Conservation (phyloP, 1,140 invertebrate genomes). For the Drosophila nikananu region DNA sequence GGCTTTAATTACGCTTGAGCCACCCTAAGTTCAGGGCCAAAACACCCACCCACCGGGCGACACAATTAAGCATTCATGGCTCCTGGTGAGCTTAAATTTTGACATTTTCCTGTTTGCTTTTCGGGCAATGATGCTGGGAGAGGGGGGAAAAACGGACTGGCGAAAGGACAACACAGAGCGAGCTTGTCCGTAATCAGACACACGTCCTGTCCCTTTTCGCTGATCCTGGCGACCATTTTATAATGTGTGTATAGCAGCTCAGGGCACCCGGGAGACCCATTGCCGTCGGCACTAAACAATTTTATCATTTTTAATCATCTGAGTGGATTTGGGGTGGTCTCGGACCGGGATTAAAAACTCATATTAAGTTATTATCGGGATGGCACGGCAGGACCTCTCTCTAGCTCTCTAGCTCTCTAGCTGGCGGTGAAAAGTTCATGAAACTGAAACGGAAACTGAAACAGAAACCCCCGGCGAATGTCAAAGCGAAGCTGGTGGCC, state of each 20-base stretch:
- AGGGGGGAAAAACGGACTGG: slow-evolving; percentile 5
- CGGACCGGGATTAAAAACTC: slow-evolving; percentile 79
- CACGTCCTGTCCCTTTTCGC: slow-evolving; percentile 54
- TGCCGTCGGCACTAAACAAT: slow-evolving; percentile 80
- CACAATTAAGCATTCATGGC: slow-evolving; percentile 82
- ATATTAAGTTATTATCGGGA: slow-evolving; percentile 85
- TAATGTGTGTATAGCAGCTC: slow-evolving; percentile 85
- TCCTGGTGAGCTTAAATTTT: slow-evolving; percentile 77
- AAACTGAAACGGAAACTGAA: slow-evolving; percentile 26
- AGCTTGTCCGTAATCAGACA: slow-evolving; percentile 50
- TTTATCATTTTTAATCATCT: slow-evolving; percentile 85
- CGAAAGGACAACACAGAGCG: slow-evolving; percentile 21
- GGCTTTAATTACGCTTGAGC: slow-evolving; percentile 71
- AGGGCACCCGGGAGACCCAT: slow-evolving; percentile 77
- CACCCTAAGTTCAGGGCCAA: slow-evolving; percentile 14
- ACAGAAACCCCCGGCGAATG: slow-evolving; percentile 8
- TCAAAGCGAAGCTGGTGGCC: slow-evolving; percentile 43
- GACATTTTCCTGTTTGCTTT: slow-evolving; percentile 77
- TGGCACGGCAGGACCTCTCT: slow-evolving; percentile 6
- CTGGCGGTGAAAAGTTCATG: slow-evolving; percentile 53
- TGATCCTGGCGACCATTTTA: slow-evolving; percentile 84
- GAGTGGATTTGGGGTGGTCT: slow-evolving; percentile 67
- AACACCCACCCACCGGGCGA: slow-evolving; percentile 32
- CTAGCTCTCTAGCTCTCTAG: neutral
- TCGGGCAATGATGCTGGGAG: slow-evolving; percentile 31